Percentiles rank a stretch among this genome's conserved stretches.
Evolutionary conservation across 2,113 vertebrate species (phyloP).

Genomic region (Tragelaphus scriptus): DNA sequence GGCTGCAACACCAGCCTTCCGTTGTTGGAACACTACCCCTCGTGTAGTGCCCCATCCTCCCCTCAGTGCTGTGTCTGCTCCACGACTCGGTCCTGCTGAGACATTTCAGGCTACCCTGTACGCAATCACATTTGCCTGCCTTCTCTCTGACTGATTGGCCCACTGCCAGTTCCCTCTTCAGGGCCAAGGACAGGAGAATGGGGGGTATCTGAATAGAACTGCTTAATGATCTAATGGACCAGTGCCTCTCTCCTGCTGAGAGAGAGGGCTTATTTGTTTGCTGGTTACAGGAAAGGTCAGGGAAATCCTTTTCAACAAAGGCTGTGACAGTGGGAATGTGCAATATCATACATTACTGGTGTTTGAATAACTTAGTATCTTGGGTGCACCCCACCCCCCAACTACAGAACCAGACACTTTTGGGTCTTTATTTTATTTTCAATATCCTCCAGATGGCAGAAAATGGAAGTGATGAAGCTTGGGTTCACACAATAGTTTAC

Average conservation of each 20-base stretch:
- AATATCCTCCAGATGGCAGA: conserved; percentile 81
- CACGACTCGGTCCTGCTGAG: conserved; percentile 79
- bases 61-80: conserved; percentile 80
- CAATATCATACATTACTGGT: conserved; percentile 77
- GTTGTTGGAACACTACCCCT: conserved; percentile 84
- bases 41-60: conserved; percentile 80
- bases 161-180: conserved; percentile 82
- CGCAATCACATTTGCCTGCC: conserved; percentile 80
- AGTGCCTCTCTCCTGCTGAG: conserved; percentile 80
- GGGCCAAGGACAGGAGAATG: conserved; percentile 86
- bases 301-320: conserved; percentile 85
- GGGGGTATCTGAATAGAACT: conserved; percentile 79
- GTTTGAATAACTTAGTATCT: conserved; percentile 82
- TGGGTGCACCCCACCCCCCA: conserved; percentile 75
- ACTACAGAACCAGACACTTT: conserved; percentile 66
- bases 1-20: conserved; percentile 88
- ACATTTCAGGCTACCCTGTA: conserved; percentile 81
- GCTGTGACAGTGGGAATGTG: conserved; percentile 77
- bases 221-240: conserved; percentile 86
- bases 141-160: conserved; percentile 82
- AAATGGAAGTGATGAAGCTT: conserved; percentile 79
- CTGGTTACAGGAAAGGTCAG: conserved; percentile 82
- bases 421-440: conserved; percentile 80
- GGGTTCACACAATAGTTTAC: conserved; percentile 68
- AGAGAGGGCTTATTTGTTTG: conserved; percentile 85